Evolutionary conservation across 2,797 vertebrate species (phyloP).

Genomic region (Helostoma temminkii): DNA sequence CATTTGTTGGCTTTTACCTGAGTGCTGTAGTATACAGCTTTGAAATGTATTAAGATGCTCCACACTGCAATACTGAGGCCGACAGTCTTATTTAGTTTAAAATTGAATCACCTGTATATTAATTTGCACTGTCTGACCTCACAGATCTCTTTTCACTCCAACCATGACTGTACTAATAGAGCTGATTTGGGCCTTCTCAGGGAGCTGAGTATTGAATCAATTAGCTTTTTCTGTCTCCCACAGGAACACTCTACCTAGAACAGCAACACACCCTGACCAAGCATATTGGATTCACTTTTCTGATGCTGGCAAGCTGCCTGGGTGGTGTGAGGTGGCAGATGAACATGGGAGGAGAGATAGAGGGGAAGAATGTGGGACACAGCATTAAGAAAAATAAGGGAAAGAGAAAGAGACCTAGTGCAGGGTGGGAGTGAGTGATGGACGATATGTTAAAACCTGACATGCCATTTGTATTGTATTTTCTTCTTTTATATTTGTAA

Average conservation of each 20-base stretch:
- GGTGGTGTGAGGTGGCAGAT: slow-evolving; percentile 35
- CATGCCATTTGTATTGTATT: no score
- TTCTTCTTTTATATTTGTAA: background rate
- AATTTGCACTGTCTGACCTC: slow-evolving; percentile 25
- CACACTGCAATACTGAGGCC: background rate
- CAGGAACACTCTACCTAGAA: slow-evolving; percentile 51
- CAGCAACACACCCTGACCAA: slow-evolving; percentile 54
- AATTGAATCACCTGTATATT: slow-evolving; percentile 16
- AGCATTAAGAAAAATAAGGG: background rate
- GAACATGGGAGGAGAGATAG: background rate
- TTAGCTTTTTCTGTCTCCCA: slow-evolving; percentile 62
- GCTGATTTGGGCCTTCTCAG: slow-evolving; percentile 53
- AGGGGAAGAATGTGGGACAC: background rate
- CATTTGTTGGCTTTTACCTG: background rate
- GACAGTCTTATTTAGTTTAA: background rate
- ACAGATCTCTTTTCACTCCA: slow-evolving; percentile 1
- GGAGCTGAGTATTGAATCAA: slow-evolving; percentile 62
- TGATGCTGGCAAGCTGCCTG: slow-evolving; percentile 61
- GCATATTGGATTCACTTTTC: slow-evolving; percentile 68
- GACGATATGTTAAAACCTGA: background rate
- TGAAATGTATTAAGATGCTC: background rate
- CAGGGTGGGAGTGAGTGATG: background rate
- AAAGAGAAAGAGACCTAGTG: background rate
- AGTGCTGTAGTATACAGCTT: background rate
- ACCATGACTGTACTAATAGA: slow-evolving; percentile 38